Percentiles rank a stretch among this genome's conserved stretches.
phyloP scores from a whole-genome alignment of 53 echinoderm and acorn worm species.

The Hippasteria phrygiana region DNA sequence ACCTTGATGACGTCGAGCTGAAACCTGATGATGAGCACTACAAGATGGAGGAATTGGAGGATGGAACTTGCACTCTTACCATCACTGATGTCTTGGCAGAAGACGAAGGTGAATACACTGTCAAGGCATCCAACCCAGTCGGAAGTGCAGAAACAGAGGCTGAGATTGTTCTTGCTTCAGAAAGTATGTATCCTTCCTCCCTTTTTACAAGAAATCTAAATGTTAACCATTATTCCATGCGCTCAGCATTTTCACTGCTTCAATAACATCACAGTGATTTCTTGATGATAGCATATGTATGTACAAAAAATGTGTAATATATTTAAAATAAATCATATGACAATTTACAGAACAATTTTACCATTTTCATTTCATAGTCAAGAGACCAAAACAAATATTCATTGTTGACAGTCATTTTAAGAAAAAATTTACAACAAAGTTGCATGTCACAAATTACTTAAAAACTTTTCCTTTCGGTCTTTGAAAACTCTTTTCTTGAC shows the following conservation, averaged over 20 bases:
- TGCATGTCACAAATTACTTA: too few species aligned
- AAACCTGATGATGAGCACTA: constrained; percentile 67
- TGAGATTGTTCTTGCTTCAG: constrained; percentile 52
- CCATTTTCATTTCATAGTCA: too few species aligned
- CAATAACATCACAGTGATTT: constrained; percentile 24
- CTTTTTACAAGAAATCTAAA: not conserved
- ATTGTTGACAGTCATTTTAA: too few species aligned
- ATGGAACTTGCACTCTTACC: constrained; percentile 70
- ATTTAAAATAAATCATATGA: too few species aligned
- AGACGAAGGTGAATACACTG: constrained; percentile 76
- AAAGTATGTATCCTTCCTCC: constrained; percentile 30
- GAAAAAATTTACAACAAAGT: too few species aligned
- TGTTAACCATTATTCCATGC: not conserved
- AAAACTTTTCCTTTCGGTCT: too few species aligned
- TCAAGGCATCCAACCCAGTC: constrained; percentile 85
- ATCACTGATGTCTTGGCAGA: constrained; percentile 73
- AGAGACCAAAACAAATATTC: too few species aligned
- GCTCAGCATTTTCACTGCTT: constrained; percentile 18
- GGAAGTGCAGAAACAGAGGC: constrained; percentile 66
- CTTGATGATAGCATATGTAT: too few species aligned
- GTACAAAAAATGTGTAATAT: too few species aligned
- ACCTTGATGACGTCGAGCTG: constrained; percentile 66
- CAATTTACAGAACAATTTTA: too few species aligned
- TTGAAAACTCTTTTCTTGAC: too few species aligned
- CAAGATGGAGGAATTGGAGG: constrained; percentile 70